Percentiles rank a stretch among this genome's conserved stretches.
Conservation (phyloP, 2,888 invertebrate species). For the Xestia ashworthii region DNA sequence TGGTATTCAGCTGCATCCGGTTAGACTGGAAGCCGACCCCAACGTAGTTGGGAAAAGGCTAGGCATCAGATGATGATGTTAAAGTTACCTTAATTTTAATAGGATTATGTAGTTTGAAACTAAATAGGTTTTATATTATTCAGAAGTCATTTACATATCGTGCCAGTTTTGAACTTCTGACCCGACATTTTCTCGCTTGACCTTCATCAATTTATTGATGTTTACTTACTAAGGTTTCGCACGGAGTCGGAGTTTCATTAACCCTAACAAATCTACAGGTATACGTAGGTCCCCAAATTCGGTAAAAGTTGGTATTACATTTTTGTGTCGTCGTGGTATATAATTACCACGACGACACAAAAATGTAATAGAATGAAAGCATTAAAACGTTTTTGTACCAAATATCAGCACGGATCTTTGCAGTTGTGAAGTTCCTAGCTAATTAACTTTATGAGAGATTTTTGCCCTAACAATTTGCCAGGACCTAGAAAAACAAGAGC, state of each 20-base stretch:
- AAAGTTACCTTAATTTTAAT: slow-evolving; percentile 19
- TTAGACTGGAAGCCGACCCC: too few relatives aligned
- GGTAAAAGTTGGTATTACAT: slow-evolving; percentile 2
- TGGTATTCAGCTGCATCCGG: too few relatives aligned
- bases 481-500: slow-evolving; percentile 27
- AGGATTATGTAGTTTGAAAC: slow-evolving; percentile 35
- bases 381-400: slow-evolving; percentile 1
- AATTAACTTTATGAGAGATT: slow-evolving; percentile 41
- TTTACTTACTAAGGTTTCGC: slow-evolving; percentile 23
- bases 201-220: slow-evolving; percentile 43
- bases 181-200: slow-evolving; percentile 35
- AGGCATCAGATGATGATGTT: too few relatives aligned
- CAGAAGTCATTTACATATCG: slow-evolving; percentile 50
- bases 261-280: neutral
- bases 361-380: slow-evolving; percentile 1
- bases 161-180: slow-evolving; percentile 35
- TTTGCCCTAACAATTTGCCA: slow-evolving; percentile 32
- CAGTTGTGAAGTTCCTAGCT: slow-evolving; percentile 13
- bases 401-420: slow-evolving; percentile 8
- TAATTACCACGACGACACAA: neutral
- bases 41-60: too few relatives aligned
- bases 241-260: neutral
- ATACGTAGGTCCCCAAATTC: neutral
- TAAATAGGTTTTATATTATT: slow-evolving; percentile 46
- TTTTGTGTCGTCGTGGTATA: too few relatives aligned